phyloP scores from a whole-genome alignment of 2,113 vertebrate species.

The Trochalopteron elliotii region DNA sequence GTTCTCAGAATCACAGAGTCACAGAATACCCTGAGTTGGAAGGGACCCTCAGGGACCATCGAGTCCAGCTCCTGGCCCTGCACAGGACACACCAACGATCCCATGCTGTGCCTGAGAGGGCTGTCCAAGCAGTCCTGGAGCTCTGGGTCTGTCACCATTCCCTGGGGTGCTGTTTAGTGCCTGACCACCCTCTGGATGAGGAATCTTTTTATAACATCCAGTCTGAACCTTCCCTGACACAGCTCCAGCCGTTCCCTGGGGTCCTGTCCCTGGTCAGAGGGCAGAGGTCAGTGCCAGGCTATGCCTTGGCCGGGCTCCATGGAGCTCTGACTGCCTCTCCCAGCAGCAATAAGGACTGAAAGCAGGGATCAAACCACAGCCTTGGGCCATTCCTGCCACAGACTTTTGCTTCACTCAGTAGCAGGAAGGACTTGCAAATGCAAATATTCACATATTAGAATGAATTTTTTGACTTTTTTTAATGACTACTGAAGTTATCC shows the following conservation, averaged over 20 bases:
- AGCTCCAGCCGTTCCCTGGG: neutral
- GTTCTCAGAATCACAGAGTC: neutral
- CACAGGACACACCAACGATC: neutral
- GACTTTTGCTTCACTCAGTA: neutral
- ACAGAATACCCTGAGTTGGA: neutral
- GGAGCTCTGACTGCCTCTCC: neutral
- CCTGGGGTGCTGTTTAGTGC: neutral
- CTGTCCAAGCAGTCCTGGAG: neutral
- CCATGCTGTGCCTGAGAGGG: accelerated
- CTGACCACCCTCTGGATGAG: neutral
- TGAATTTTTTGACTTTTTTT: neutral
- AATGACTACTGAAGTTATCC: neutral
- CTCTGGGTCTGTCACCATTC: neutral
- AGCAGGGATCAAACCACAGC: neutral
- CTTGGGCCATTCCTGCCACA: neutral
- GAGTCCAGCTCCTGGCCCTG: neutral
- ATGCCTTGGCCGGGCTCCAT: accelerated
- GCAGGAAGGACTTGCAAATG: neutral
- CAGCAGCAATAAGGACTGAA: neutral
- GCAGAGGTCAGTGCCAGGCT: neutral
- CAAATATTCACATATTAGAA: neutral
- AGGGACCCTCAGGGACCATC: neutral
- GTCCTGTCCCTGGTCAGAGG: neutral
- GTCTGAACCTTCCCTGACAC: neutral
- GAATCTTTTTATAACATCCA: neutral